phyloP scores from a whole-genome alignment of 2,113 vertebrate genomes.

The Lepus americanus region DNA sequence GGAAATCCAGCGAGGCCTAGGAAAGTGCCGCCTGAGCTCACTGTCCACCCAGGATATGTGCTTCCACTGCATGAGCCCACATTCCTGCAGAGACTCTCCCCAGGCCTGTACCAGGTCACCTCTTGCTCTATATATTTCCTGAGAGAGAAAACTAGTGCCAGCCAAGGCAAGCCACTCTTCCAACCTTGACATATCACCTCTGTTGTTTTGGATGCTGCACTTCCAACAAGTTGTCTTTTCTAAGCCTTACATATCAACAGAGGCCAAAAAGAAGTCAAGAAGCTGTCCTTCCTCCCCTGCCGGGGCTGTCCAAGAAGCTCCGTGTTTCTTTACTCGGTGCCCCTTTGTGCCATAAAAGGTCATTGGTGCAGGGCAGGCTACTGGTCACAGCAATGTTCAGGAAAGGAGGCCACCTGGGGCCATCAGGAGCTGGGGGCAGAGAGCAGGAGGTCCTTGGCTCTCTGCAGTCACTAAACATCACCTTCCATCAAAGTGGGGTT shows the following conservation, averaged over 20 bases:
- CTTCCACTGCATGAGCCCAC: not conserved
- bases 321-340: not conserved
- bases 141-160: not conserved
- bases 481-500: not conserved
- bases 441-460: not conserved
- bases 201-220: slow-evolving; percentile 4
- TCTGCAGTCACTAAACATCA: not conserved
- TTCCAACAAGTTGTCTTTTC: slow-evolving; percentile 1
- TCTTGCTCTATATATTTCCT: slow-evolving; percentile 5
- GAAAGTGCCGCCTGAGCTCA: not conserved
- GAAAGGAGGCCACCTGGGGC: not conserved
- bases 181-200: not conserved
- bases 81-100: not conserved
- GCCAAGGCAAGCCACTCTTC: not conserved
- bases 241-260: not conserved
- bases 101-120: not conserved
- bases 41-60: not conserved
- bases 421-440: not conserved
- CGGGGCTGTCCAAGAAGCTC: not conserved
- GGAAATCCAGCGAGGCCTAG: not conserved
- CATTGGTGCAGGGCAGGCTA: not conserved
- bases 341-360: not conserved
- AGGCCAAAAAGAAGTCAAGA: not conserved
- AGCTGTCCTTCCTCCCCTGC: not conserved
- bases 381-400: not conserved